phyloP scores from a whole-genome alignment of 2,797 vertebrate species.

The Cheirogaleus major region DNA sequence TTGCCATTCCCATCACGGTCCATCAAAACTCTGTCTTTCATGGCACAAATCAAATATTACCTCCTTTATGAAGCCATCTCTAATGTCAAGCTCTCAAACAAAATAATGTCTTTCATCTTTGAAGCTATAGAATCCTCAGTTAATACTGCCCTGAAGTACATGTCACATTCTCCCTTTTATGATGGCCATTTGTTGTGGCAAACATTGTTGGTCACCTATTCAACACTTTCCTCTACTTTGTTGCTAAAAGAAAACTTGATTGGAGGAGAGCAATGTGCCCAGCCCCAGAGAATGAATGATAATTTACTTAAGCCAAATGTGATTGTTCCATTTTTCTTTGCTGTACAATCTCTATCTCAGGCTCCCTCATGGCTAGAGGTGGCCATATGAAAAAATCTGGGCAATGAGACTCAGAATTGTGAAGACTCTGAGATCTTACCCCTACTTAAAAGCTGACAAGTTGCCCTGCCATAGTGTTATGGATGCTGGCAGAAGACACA shows the following conservation, averaged over 20 bases:
- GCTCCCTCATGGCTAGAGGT: not conserved
- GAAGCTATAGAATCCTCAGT: not conserved
- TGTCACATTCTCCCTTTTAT: not conserved
- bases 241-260: not conserved
- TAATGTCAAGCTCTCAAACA: not conserved
- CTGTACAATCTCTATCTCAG: not conserved
- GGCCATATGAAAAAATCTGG: not conserved
- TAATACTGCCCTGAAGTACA: not conserved
- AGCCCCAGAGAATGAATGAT: not conserved
- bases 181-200: not conserved
- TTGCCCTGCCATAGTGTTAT: not conserved
- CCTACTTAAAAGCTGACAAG: not conserved
- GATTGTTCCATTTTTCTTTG: conserved; percentile 43
- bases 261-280: not conserved
- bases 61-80: not conserved
- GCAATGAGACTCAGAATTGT: not conserved
- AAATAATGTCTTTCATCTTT: conserved; percentile 33
- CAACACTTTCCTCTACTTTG: not conserved
- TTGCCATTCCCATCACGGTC: not conserved
- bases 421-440: not conserved
- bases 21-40: conserved; percentile 21
- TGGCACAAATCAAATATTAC: not conserved
- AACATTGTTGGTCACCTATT: not conserved
- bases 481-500: not conserved
- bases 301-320: conserved; percentile 1